Conservation (phyloP, 2,797 vertebrate genomes). For the Caiman crocodilus region DNA sequence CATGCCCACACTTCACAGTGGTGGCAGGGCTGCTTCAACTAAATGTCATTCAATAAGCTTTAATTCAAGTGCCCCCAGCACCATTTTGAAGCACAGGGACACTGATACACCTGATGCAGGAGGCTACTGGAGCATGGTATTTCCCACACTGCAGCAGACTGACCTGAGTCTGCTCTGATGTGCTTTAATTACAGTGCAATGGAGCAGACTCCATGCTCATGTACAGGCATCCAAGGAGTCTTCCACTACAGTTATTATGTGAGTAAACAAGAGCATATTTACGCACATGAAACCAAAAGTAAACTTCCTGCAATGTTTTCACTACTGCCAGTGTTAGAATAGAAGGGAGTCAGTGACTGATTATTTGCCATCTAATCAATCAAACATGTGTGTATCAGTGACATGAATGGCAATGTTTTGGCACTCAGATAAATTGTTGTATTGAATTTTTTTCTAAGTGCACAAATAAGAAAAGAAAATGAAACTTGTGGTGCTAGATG, state of each 20-base stretch:
- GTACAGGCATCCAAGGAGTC: not conserved
- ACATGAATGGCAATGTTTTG: not conserved
- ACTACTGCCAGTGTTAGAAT: not conserved
- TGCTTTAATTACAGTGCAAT: too few species aligned
- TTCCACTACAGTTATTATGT: not conserved
- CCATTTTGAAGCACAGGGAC: too few species aligned
- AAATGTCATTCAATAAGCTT: too few species aligned
- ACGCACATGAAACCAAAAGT: not conserved
- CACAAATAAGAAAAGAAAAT: not conserved
- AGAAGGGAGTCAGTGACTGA: not conserved
- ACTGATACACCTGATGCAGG: too few species aligned
- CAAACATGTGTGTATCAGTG: not conserved
- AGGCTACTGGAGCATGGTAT: too few species aligned
- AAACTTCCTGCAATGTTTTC: not conserved
- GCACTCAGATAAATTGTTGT: not conserved
- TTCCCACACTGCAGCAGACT: too few species aligned
- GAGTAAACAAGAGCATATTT: not conserved
- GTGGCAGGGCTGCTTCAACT: too few species aligned
- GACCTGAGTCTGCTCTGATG: too few species aligned
- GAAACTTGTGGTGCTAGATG: not conserved
- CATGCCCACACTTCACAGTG: too few species aligned
- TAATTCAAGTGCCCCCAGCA: too few species aligned
- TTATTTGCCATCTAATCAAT: conserved; percentile 3
- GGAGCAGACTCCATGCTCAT: not conserved
- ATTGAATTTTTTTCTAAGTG: not conserved